These are phyloP conservation scores for Galerucella nymphaeae DNA, from an alignment of 2,888 invertebrate species.

Conservation along the genomic window DNA sequence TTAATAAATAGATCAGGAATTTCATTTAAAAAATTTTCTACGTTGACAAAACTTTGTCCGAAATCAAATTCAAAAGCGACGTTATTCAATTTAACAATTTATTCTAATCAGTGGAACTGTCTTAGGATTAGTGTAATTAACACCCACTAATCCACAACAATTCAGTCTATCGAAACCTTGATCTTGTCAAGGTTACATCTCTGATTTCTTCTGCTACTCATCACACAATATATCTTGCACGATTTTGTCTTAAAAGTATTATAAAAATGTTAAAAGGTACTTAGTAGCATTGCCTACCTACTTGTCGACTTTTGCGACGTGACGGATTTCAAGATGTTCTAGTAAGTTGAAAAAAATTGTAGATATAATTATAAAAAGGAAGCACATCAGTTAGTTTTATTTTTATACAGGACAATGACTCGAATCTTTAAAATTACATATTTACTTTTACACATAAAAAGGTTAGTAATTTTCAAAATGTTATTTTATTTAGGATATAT, in stretches of 20 bases:
- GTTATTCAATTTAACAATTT: no score
- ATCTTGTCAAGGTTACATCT: background rate
- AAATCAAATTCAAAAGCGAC: no score
- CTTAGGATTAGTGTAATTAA: background rate
- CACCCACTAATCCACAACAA: background rate
- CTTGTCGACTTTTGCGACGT: conserved; percentile 2
- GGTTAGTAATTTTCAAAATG: background rate
- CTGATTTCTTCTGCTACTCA: background rate
- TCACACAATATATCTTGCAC: background rate
- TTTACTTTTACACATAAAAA: background rate
- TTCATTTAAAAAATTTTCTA: no score
- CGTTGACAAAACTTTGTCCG: no score
- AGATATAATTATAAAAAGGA: conserved; percentile 5
- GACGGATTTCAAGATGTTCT: background rate
- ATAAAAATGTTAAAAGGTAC: conserved; percentile 3
- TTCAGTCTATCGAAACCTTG: background rate
- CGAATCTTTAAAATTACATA: background rate
- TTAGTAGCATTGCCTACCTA: conserved; percentile 2
- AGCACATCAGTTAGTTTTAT: background rate
- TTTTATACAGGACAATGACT: background rate
- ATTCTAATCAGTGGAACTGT: no score
- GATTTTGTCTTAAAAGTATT: background rate
- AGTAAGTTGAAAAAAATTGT: background rate
- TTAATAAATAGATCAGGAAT: no score
- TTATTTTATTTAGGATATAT: background rate